Base-by-base conservation (phyloP, 2,888 invertebrate genomes). In the Branchipolynoe longqiensis region DNA sequence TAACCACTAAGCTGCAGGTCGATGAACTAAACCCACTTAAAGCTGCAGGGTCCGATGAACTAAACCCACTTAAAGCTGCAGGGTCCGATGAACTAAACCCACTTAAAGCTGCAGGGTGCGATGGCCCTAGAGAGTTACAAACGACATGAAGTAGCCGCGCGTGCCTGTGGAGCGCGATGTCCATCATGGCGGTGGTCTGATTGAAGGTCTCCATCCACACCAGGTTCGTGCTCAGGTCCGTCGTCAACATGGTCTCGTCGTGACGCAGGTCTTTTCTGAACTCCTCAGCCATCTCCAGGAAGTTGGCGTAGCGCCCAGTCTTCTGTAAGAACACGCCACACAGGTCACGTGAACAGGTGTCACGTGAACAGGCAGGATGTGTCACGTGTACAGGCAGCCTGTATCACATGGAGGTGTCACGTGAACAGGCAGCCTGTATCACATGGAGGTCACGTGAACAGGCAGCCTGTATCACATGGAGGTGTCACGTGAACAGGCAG, bases 141-240 rank as follows among this genome's bases (percentile, higher is more conserved):
- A n/a, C n/a, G n/a, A n/a, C n/a, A n/a, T n/a, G n/a, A n/a, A 14
- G 18, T 28, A 1, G 8, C 6, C n/a, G 25, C 88, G n/a, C n/a
- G n/a, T n/a, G n/a, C 89, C 85, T 88, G 87, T 86, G 85, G 82
- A 87, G 74, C 4, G 86, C 87, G 59, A 85, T 56, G 73, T 89
- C 89, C 87, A 90, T 89, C 64, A 87, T 87, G 62, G 89, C 88
- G 40, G 90, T 85, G 22, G 87, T 88, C n/a, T 78, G 83, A n/a
- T 87, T 73, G 78, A 88, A 88, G 28, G 87, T 90, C 81, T 90
- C 89, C 83, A 90, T 83, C 90, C 90, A 90, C 36, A 88, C 85
- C 0, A 89, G 83, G 81, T 90, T 90, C 33, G 89, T 88, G 73
- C 88, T 88, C 59, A 89, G 69, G 69, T 90, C 90, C 6, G 85